Base-by-base conservation (phyloP, 2,113 vertebrate genomes). In the Daubentonia madagascariensis region DNA sequence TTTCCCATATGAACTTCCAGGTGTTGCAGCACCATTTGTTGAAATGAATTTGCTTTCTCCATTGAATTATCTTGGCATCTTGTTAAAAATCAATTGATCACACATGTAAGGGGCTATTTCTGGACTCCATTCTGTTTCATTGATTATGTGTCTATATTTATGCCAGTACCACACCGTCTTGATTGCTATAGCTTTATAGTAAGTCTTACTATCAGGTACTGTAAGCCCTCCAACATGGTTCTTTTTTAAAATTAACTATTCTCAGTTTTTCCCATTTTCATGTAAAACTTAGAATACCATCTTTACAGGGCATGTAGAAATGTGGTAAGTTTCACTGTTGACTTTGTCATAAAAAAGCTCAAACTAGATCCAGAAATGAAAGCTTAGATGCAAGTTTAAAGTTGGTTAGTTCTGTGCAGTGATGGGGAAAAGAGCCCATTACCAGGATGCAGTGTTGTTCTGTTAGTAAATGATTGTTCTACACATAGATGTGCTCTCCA, bases 361-460 rank as follows among this genome's bases (percentile, higher is more conserved):
- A 76, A 32, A 92, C 89, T 30, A 86, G 89, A 89, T 76, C 79
- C 85, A 75, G 73, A 93, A 89, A 87, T 95, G 96, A 89, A 93
- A 86, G 94, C 93, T 76, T 20, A 2, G 63, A 85, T 43, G 45
- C 61, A 52, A 22, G 70, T 23, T 92, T 63, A 94, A 96, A 83
- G 93, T 72, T 92, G 93, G 91, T 94, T 96, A 91, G 91, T 40
- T 93, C 91, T 70, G 96, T 91, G 92, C 96, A 85, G 85, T 28
- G 89, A 90, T 52, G 95, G 50, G 30, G 97, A 89, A 95, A 96
- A 97, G 59, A 93, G 97, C 45, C 97, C 89, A 50, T 97, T 68
- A 85, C 96, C 1, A 35, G 90, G 81, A 72, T 3, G 16, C 68
- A 8, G 35, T 11, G 1, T n/a, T 96, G 37, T 65, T 14, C 95